Evolutionary conservation across 1,140 invertebrate species (phyloP), one percentile per base, ranked within the genome.

Genomic region (Achatina immaculata): DNA sequence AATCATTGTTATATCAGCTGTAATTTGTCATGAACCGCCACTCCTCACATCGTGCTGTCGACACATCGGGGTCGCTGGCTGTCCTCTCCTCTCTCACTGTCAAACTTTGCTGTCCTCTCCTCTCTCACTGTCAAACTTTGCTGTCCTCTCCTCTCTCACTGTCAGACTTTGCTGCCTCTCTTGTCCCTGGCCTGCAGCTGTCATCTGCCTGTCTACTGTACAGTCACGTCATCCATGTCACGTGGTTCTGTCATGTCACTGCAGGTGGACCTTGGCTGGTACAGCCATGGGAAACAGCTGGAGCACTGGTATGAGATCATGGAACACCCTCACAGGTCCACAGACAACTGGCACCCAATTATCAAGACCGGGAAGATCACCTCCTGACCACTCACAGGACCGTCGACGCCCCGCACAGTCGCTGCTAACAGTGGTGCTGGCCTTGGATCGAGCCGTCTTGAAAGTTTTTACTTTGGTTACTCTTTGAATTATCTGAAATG

Each of bases 221-320:
- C 7, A 55, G 3, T n/a, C 51, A 55, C 14, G 14, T 55, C 7
- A 48, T 19, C 45, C 45, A 48, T 19, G 7, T 48, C 19, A 48
- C 19, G 45, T 48, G 19, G 7, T 11, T 48, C 7, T 65, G 62
- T 11, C 62, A n/a, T 45, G 2, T 48, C 9, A 48, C 28, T 31
- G 7, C 69, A 90, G 89, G 88, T 90, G 40, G 89, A 90, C 71
- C 82, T 90, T 62, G 89, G 89, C 9, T 90, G 89, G 89, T 88
- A 89, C 79, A 89, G 89, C 65, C 89, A 90, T 58, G 89, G 89
- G 9, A 88, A 90, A 80, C 88, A 89, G 65, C 79, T 90, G 34
- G 87, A 89, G 51, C 89, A 90, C 79, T 90, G 89, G 89, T 90
- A 89, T 73, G 88, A 90, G 68, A 90, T 90, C 43, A 90, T 90